Evolutionary conservation across 2,797 vertebrate genomes (phyloP), one percentile per base, ranked within the genome.

Genomic region (Tachyglossus aculeatus): DNA sequence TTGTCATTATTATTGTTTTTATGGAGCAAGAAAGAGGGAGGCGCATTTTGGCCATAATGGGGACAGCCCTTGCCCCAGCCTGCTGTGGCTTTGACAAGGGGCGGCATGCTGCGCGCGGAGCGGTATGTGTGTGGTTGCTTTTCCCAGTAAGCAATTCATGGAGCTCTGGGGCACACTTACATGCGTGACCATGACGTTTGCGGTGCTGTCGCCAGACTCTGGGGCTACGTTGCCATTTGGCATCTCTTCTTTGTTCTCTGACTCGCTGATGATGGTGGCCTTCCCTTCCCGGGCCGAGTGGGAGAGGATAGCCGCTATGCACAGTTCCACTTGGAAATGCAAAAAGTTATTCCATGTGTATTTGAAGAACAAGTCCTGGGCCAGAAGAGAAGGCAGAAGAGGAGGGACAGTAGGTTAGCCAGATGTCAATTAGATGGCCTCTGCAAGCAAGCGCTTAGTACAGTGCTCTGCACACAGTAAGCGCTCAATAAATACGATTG

Each of bases 291-390:
- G 90, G 57, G 89, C 84, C 3, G 95, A 92, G 50, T 96, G 96
- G 18, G 95, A 96, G 75, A 99, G 89, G 68, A 99, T 95, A 44
- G 96, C 95, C 1, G 95, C 94, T 84, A 99, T 92, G 59, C 96
- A 98, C 67, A 98, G 87, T 83, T 99, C 97, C 93, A 99, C 97
- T 97, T 99, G 97, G 93, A 96, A 96, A 93, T 99, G 98, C 93
- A 99, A 91, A 87, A 99, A 99, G 87, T 99, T 99, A 91, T 99
- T 99, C 98, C 98, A 99, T 31, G 95, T 95, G 89, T 98, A 99
- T 88, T 96, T 96, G 90, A 99, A 99, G 92, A 98, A 99, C 81
- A 99, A 92, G 91, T 99, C 97, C 97, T 99, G 78, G 1, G 67
- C 29, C 14, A 36, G 73, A 51, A 74, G 68, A 36, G 47, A 24